A percentile compares a stretch with the other conserved stretches of the same genome.
phyloP scores from a whole-genome alignment of 2,888 invertebrate genomes.

The Oligia fasciuncula region DNA sequence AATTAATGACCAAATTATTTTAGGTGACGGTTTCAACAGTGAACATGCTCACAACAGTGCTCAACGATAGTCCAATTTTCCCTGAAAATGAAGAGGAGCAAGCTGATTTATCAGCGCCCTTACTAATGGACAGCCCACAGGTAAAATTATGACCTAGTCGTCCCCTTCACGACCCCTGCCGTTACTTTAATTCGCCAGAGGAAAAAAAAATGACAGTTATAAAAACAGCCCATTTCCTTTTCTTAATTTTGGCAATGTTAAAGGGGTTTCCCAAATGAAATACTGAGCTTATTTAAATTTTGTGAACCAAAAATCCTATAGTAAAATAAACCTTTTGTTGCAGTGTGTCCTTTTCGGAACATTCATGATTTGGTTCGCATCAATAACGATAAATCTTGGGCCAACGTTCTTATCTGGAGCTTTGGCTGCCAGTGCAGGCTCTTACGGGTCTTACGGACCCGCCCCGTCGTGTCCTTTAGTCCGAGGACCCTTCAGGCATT shows the following conservation, averaged over 20 bases:
- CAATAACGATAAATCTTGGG: constrained; percentile 96
- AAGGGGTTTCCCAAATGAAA: constrained; percentile 19
- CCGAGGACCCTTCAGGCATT: constrained; percentile 96
- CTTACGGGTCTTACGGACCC: constrained; percentile 91
- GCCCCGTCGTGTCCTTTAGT: constrained; percentile 96
- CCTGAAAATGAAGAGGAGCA: constrained; percentile 94
- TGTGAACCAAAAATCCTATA: background rate
- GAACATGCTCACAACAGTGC: constrained; percentile 96
- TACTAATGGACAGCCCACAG: constrained; percentile 95
- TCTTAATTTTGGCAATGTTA: constrained; percentile 30
- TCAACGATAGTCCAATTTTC: constrained; percentile 96
- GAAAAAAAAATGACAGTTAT: constrained; percentile 48
- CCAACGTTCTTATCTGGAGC: constrained; percentile 96
- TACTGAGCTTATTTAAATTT: constrained; percentile 31
- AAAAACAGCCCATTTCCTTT: constrained; percentile 37
- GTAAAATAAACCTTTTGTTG: constrained; percentile 72
- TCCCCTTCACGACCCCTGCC: constrained; percentile 28
- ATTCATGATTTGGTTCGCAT: constrained; percentile 98
- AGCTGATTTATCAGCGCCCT: constrained; percentile 92
- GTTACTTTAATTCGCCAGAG: constrained; percentile 27
- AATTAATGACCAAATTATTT: constrained; percentile 31
- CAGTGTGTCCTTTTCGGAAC: constrained; percentile 97
- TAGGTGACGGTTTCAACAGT: constrained; percentile 96
- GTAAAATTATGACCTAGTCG: constrained; percentile 74
- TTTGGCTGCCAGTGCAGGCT: constrained; percentile 94